Evolutionary conservation across 2,113 vertebrate species (phyloP).

Genomic region (Pitta sordida): DNA sequence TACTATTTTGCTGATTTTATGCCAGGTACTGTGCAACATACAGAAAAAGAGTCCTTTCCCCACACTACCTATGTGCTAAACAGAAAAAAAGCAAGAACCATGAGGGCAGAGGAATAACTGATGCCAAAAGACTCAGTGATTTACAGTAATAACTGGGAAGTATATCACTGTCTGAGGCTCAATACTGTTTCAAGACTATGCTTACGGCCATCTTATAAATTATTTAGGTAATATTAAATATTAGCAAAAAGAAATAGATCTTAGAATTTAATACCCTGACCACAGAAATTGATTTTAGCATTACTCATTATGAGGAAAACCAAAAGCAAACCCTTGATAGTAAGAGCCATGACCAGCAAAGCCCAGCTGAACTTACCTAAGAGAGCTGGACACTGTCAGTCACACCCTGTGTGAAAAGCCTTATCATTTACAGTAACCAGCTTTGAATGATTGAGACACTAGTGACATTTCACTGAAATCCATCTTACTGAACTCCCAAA

Average conservation of each 20-base stretch:
- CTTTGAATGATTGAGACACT: background rate
- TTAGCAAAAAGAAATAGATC: background rate
- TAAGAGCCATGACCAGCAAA: background rate
- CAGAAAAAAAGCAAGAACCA: background rate
- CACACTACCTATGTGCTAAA: background rate
- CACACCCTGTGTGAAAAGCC: background rate
- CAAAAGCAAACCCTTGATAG: background rate
- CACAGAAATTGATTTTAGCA: background rate
- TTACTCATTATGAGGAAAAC: background rate
- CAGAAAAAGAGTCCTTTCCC: background rate
- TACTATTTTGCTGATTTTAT: background rate
- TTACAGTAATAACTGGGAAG: background rate
- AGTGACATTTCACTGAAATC: background rate
- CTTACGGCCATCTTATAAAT: background rate
- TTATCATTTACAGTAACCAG: background rate
- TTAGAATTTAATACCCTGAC: background rate
- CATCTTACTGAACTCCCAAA: background rate
- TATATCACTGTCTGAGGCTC: background rate
- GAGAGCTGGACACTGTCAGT: background rate
- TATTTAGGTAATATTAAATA: background rate
- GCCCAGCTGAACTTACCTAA: background rate
- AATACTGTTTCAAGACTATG: background rate
- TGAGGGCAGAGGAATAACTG: background rate
- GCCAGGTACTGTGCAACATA: background rate
- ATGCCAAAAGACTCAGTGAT: background rate